Base-by-base conservation (phyloP, 2,888 invertebrate genomes). In the Galerucella pusilla region DNA sequence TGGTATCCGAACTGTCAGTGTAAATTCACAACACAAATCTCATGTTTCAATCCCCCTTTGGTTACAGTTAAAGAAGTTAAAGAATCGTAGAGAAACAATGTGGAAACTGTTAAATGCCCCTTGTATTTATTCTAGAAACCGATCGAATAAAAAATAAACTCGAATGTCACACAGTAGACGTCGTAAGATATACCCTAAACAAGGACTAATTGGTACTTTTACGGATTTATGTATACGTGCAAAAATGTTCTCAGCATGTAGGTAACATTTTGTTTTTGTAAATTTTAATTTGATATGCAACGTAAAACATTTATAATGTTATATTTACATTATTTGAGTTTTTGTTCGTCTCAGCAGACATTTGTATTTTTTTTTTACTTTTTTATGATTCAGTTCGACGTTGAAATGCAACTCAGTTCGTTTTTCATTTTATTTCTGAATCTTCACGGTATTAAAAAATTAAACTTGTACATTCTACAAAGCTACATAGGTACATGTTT, bases 181-280 rank as follows among this genome's bases (percentile, higher is more conserved):
- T 52, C 52, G n/a, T 52, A 52, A 52, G n/a, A n/a, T 52, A 52
- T n/a, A 52, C 52, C n/a, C 52, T 14, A 49, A 52, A 52, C 52
- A n/a, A 52, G 52, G 6, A 14, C 52, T 52, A 52, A 52, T 52
- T 52, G n/a, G 52, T 52, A 52, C 52, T n/a, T 52, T 52, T 49
- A 49, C 6, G n/a, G n/a, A n/a, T 6, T 52, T 52, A 52, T 52
- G 52, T 52, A n/a, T 2, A 52, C n/a, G 2, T 52, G n/a, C 52
- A 52, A 52, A 49, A 6, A n/a, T 52, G 12, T n/a, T 52, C n/a
- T 14, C 52, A 52, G 52, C 52, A 52, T 14, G 52, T 52, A 52
- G 7, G 14, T n/a, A 52, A 14, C n/a, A 52, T n/a, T 52, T 52
- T 7, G 7, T 42, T 42, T 9, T 42, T 42, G 35, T 42, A 9